phyloP scores from a whole-genome alignment of 2,797 vertebrate species.

The Sebastes glaucus region DNA sequence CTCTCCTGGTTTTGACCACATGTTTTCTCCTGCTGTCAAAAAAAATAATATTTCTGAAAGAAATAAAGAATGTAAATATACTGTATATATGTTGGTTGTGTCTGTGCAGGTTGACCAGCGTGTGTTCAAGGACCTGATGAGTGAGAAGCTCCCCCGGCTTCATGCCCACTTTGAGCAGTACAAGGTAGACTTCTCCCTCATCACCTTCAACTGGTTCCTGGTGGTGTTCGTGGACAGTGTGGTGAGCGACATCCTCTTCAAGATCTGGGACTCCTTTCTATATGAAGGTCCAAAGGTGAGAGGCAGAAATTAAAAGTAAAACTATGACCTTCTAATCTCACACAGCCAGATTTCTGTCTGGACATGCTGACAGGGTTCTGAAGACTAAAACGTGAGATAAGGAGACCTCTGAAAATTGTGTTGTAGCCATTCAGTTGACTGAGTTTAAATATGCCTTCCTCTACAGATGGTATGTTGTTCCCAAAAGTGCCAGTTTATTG shows the following conservation, averaged over 20 bases:
- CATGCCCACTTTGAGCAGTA: conserved; percentile 93
- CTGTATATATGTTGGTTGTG: not conserved
- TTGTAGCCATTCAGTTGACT: not conserved
- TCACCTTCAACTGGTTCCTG: conserved; percentile 99
- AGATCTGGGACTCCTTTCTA: conserved; percentile 98
- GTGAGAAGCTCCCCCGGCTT: conserved; percentile 93
- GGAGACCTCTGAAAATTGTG: not conserved
- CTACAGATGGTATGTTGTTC: too few species aligned
- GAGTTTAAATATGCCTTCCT: not conserved
- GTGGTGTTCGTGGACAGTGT: conserved; percentile 98
- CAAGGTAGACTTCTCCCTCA: conserved; percentile 96
- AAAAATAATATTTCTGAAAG: not conserved
- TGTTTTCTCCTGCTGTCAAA: not conserved
- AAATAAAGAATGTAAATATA: not conserved
- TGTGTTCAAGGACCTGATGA: conserved; percentile 96
- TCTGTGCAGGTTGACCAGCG: conserved; percentile 93
- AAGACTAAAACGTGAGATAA: not conserved
- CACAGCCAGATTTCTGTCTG: not conserved
- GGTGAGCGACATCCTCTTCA: conserved; percentile 95
- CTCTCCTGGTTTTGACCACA: not conserved
- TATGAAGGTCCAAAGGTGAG: conserved; percentile 97
- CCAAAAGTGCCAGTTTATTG: not conserved
- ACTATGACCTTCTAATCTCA: not conserved
- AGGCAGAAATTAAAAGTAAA: not conserved
- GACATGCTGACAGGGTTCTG: not conserved